Evolutionary conservation across 2,797 vertebrate genomes (phyloP).

Genomic region (Rhodeus uyekii): DNA sequence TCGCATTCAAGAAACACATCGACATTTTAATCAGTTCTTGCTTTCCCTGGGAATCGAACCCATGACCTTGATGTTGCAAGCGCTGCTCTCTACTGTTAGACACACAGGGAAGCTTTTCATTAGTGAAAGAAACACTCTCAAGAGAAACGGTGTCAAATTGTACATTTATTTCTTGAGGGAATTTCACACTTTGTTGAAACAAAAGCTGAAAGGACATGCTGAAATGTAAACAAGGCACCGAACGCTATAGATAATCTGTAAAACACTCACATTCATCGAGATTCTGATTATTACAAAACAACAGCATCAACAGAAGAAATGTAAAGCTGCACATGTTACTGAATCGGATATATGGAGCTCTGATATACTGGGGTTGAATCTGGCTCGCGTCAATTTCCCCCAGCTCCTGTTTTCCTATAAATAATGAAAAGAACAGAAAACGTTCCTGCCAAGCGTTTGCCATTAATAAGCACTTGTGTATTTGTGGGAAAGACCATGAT

Average conservation of each 20-base stretch:
- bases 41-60: too few relatives aligned
- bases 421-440: not conserved
- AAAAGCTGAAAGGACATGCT: not conserved
- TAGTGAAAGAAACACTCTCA: too few relatives aligned
- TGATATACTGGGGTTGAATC: not conserved
- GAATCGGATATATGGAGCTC: too few relatives aligned
- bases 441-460: not conserved
- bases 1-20: too few relatives aligned
- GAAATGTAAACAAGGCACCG: not conserved
- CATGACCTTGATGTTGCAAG: too few relatives aligned
- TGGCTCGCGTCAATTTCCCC: not conserved
- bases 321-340: too few relatives aligned
- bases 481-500: constrained; percentile 21
- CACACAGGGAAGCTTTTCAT: too few relatives aligned
- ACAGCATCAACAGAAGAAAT: not conserved
- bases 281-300: not conserved
- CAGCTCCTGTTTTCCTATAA: not conserved
- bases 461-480: not conserved
- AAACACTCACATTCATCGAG: not conserved
- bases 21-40: too few relatives aligned
- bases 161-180: not conserved
- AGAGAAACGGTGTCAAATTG: too few relatives aligned
- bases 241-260: not conserved
- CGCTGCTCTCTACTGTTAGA: too few relatives aligned
- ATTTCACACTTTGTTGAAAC: not conserved